Base-by-base conservation (phyloP, 2,797 vertebrate species). In the Clarias pachynema region DNA sequence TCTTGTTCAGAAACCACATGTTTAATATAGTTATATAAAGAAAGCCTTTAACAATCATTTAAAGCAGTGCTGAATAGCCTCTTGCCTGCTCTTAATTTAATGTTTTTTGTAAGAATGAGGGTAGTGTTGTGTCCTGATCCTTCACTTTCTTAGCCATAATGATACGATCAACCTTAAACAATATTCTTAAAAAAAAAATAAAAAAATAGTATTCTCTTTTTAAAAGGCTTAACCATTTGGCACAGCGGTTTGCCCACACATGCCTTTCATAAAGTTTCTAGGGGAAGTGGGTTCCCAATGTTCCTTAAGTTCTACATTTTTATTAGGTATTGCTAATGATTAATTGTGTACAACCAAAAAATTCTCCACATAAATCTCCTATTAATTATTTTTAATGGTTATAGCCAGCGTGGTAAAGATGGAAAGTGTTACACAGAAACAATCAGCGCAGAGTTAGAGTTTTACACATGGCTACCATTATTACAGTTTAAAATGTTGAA, bases 391-490 rank as follows among this genome's bases (percentile, higher is more conserved):
- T 87, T 68, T 80, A 81, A 75, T 74, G 62, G n/a, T n/a, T 10
- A 77, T 40, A 22, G 53, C 18, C 15, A n/a, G 10, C 37, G 3
- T 18, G 65, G 79, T 80, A 62, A 86, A 81, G 85, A 68, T 79
- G 87, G 83, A 88, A 86, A 85, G 49, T 57, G 82, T 87, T 84
- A 84, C 80, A 79, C 75, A 79, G 34, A 81, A 34, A 80, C 82
- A 86, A 82, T 31, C 12, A 6, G 26, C 79, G 60, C 18, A 44
- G 22, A n/a, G 16, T 53, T 68, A 34, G 68, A 37, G 49, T 59
- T 75, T 66, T 86, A 60, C 24, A 60, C n/a, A 62, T 22, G 34
- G 49, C 59, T 60, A 40, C 49, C 14, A 44, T 60, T 53, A 60
- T 78, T 69, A 59, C 6, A 29, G 16, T 49, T 80, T 53, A 53